Conservation (phyloP, 35 echinoderm and acorn worm genomes). For the Lytechinus pictus region DNA sequence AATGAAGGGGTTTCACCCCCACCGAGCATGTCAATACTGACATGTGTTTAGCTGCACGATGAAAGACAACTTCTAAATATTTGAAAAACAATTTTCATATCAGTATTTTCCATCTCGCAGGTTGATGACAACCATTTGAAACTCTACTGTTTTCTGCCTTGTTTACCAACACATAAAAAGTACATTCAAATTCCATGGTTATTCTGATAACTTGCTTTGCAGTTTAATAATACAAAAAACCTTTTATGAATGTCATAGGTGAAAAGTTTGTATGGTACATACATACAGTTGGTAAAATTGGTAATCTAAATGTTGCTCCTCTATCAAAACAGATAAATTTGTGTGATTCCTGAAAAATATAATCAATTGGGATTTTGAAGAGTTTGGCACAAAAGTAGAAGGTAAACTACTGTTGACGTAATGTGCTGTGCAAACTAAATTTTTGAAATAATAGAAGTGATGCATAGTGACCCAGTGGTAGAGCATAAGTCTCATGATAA, state of each 20-base stretch:
- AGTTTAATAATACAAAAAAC: no score
- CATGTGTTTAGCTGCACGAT: conserved; percentile 1
- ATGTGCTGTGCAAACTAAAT: no score
- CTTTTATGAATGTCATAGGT: background rate
- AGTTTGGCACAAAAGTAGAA: background rate
- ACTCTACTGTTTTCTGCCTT: background rate
- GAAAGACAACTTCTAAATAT: background rate
- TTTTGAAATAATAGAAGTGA: background rate
- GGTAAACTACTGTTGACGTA: no score
- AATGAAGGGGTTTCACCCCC: background rate
- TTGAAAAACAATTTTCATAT: conserved; percentile 14
- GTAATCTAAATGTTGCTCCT: no score
- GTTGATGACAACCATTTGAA: background rate
- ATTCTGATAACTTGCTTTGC: no score
- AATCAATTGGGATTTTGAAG: background rate
- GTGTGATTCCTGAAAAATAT: no score
- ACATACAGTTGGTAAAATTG: no score
- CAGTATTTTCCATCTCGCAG: background rate
- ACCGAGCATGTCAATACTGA: conserved; percentile 1
- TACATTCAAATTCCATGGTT: background rate
- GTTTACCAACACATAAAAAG: background rate
- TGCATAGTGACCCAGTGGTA: background rate
- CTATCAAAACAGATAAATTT: no score
- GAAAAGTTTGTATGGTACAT: background rate
- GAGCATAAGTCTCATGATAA: no score